Evolutionary conservation across 2,113 vertebrate genomes (phyloP).

Genomic region (Cyanocitta stelleri): DNA sequence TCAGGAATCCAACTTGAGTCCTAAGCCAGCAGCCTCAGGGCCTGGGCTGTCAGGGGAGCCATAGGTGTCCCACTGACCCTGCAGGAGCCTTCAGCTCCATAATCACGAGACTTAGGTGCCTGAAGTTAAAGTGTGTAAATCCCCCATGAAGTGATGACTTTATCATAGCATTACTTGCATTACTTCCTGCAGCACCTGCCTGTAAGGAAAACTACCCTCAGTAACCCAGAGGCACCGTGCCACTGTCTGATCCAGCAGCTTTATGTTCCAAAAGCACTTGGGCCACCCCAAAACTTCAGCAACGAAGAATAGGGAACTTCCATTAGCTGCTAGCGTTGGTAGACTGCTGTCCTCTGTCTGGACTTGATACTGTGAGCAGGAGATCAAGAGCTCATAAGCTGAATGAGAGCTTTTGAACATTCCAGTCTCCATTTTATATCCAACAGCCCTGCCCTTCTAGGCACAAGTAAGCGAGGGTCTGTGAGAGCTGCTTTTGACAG

Average conservation of each 20-base stretch:
- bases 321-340: neutral
- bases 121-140: neutral
- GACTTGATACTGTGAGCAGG: neutral
- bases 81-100: neutral
- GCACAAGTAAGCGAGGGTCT: neutral
- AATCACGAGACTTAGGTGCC: neutral
- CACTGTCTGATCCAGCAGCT: neutral
- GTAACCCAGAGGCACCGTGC: neutral
- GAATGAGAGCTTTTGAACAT: neutral
- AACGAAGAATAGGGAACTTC: neutral
- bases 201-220: neutral
- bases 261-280: neutral
- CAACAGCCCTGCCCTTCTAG: neutral
- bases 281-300: neutral
- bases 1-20: neutral
- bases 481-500: neutral
- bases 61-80: neutral
- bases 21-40: neutral
- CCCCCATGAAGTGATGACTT: neutral
- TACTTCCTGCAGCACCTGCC: neutral
- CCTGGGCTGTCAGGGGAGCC: neutral
- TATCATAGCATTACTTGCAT: accelerated
- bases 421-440: neutral
- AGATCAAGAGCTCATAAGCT: neutral
- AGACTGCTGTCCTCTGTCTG: neutral